Evolutionary conservation across 2,113 vertebrate species (phyloP).

Genomic region (Ceyx cyanopectus): DNA sequence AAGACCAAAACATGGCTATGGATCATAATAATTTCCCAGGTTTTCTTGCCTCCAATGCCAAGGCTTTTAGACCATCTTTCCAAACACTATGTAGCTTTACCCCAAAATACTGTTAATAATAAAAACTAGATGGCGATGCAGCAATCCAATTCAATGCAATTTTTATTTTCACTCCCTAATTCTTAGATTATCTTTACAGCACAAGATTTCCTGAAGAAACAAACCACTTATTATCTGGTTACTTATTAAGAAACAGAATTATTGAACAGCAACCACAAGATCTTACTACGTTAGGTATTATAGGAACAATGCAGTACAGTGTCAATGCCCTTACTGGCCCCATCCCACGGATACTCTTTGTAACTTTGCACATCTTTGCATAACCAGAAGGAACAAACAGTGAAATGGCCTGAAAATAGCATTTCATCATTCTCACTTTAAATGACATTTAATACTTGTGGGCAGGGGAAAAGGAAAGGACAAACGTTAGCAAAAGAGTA

Average conservation of each 20-base stretch:
- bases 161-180: not conserved
- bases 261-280: constrained; percentile 1
- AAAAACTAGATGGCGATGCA: not conserved
- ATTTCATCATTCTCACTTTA: not conserved
- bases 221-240: not conserved
- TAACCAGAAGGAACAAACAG: not conserved
- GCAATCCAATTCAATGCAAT: not conserved
- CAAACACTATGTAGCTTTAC: not conserved
- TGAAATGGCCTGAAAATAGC: not conserved
- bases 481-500: not conserved
- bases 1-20: not conserved
- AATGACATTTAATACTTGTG: not conserved
- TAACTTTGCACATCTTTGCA: not conserved
- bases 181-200: not conserved
- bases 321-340: not conserved
- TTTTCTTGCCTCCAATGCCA: not conserved
- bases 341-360: not conserved
- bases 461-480: not conserved
- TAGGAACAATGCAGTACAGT: not conserved
- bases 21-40: not conserved
- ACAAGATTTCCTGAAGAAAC: not conserved
- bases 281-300: not conserved
- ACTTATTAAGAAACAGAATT: constrained; percentile 12
- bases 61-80: not conserved
- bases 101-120: not conserved